Evolutionary conservation across 2,888 invertebrate species (phyloP), one percentile per base, ranked within the genome.

Genomic region (Andrena bucephala): DNA sequence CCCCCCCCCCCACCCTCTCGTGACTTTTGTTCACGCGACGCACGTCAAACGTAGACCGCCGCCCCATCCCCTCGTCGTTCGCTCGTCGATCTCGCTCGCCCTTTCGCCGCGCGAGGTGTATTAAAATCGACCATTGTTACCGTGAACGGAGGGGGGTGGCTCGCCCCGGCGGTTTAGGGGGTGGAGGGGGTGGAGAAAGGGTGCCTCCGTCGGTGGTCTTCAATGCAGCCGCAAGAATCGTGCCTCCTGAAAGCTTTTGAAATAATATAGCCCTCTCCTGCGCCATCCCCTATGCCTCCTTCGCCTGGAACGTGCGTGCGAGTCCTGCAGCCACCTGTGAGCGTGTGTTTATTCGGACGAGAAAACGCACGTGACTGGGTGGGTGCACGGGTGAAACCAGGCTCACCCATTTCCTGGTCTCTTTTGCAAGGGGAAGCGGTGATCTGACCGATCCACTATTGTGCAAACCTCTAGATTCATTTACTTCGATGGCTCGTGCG

Each of bases 61-160:
- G 24, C 54, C 59, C 20, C 62, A 50, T 27, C 74, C 69, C 63
- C 31, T 54, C 27, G 42, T 5, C 42, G 42, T 42, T 42, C 42
- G 24, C 62, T 77, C 74, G 50, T 50, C 36, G 74, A 48, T 81
- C 70, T 76, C 62, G 42, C 57, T 68, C 80, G 7, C 71, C 69
- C 68, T 54, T 74, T 59, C 76, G 50, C 78, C 71, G 68, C 66
- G 77, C 50, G 87, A 86, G 89, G 86, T 90, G 86, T 89, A 90
- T 92, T 91, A 89, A 91, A 90, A 89, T 89, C 89, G 89, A 85
- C 85, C 85, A 90, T 91, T 91, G 90, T 90, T 88, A 84, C 75
- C 77, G 67, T 36, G 70, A 65, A 85, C 10, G 33, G 60, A 57
- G 50, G 57, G 65, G 33, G 72, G 69, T 31, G 72, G 68, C 36